Conservation (phyloP, 2,888 invertebrate species). For the Drosophila rubida region DNA sequence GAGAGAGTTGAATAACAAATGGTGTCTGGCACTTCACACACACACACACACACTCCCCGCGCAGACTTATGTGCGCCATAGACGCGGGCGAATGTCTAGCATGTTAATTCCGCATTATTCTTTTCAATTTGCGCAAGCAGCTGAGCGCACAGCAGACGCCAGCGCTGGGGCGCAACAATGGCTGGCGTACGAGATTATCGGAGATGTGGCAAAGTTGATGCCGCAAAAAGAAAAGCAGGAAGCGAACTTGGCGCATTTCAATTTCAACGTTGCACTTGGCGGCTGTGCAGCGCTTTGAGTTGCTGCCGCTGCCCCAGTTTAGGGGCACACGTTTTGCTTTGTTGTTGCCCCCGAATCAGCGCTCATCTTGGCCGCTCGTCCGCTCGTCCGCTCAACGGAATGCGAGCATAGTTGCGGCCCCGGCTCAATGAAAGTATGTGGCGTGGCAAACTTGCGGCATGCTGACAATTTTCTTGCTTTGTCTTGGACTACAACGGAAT, state of each 20-base stretch:
- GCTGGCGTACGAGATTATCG: constrained; percentile 24
- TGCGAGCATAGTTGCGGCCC: constrained; percentile 37
- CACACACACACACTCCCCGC: too few species aligned
- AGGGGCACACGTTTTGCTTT: too few species aligned
- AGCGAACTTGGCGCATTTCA: constrained; percentile 45
- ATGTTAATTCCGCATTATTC: constrained; percentile 48
- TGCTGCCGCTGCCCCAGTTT: too few species aligned
- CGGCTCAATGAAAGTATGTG: constrained; percentile 33
- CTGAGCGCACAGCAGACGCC: constrained; percentile 1
- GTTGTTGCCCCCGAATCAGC: too few species aligned
- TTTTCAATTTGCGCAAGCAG: constrained; percentile 56
- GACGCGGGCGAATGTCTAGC: constrained; percentile 23
- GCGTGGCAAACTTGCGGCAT: constrained; percentile 51
- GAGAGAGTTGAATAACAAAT: constrained; percentile 13
- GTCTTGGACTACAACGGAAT: constrained; percentile 67
- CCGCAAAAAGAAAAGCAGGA: constrained; percentile 56
- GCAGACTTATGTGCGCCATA: neutral
- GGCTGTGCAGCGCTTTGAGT: too few species aligned
- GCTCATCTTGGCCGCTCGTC: too few species aligned
- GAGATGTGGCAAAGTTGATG: constrained; percentile 37
- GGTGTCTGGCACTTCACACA: constrained; percentile 3
- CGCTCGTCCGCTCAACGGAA: too few species aligned
- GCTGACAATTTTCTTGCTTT: constrained; percentile 69
- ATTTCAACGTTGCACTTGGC: too few species aligned
- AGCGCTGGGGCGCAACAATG: neutral